Evolutionary conservation across 2,888 invertebrate genomes (phyloP), one percentile per base, ranked within the genome.

Genomic region (Epinotia nisella): DNA sequence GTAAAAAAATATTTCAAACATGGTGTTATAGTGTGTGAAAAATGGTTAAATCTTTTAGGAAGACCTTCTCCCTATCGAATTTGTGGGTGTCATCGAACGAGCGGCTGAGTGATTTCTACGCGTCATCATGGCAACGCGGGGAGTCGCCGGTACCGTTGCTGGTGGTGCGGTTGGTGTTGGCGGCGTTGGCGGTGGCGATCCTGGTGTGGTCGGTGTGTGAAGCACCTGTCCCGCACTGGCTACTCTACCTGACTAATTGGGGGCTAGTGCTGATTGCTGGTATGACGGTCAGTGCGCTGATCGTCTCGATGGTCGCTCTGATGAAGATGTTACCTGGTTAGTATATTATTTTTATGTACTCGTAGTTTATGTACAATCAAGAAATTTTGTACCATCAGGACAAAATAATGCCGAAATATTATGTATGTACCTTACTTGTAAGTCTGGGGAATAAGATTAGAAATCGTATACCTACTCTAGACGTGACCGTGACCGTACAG

Each of bases 241-340:
- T 89, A 65, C 83, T 90, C 60, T 93, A 85, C 80, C 88, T 93
- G 73, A 93, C 93, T 21, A 92, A 93, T 81, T 93, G 93, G 93
- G 93, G 92, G 0, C 78, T 92, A 11, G 66, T 91, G 21, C 80
- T 92, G 65, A 75, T 91, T 35, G 80, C 83, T 2, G 62, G 81
- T 66, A 86, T 86, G 80, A 80, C 84, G 67, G 74, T 89, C 49
- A 85, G 85, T 61, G 89, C 86, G 4, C 75, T 89, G 0, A n/a
- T 82, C 0, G 87, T 92, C 3, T 93, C 92, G 0, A 60, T 82
- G 17, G 71, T 82, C 61, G 83, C 85, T 15, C 21, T 85, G 19
- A 77, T 73, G 76, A 87, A 81, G 56, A 84, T 78, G 61, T 73
- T 85, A 55, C 70, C 81, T 15, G 91, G 91, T 92, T 75, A 83